phyloP scores from a whole-genome alignment of 2,888 invertebrate species.

The Drosophila atripex region DNA sequence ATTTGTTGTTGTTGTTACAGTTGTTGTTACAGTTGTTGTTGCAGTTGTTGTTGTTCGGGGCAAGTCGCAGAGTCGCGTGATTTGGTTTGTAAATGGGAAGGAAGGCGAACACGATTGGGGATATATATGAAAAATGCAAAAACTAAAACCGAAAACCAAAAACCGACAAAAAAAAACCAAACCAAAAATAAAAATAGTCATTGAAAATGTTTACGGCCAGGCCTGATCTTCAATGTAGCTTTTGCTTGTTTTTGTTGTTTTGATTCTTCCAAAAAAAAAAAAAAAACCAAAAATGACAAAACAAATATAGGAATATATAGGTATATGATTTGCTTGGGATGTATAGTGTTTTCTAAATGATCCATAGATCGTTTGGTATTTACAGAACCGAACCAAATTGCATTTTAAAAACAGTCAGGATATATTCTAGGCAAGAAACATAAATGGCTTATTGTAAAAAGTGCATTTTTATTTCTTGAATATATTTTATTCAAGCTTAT shows the following conservation, averaged over 20 bases:
- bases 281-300: slow-evolving; percentile 37
- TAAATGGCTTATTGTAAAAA: not conserved
- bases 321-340: slow-evolving; percentile 3
- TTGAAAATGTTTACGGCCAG: slow-evolving; percentile 75
- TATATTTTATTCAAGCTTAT: no score
- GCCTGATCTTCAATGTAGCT: slow-evolving; percentile 19
- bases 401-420: not conserved
- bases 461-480: not conserved
- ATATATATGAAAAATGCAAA: slow-evolving; percentile 29
- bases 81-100: slow-evolving; percentile 76
- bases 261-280: slow-evolving; percentile 65
- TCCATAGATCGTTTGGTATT: slow-evolving; percentile 9
- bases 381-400: slow-evolving; percentile 1
- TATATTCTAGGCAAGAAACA: not conserved
- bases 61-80: slow-evolving; percentile 65
- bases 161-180: slow-evolving; percentile 60
- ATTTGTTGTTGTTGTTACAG: not conserved
- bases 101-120: slow-evolving; percentile 19
- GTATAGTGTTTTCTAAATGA: not conserved
- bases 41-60: slow-evolving; percentile 68
- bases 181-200: slow-evolving; percentile 72
- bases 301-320: not conserved
- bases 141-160: slow-evolving; percentile 52
- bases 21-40: slow-evolving; percentile 8
- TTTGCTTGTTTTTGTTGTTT: slow-evolving; percentile 25